phyloP scores from a whole-genome alignment of 2,888 invertebrate species.

The Abrostola triplasia region DNA sequence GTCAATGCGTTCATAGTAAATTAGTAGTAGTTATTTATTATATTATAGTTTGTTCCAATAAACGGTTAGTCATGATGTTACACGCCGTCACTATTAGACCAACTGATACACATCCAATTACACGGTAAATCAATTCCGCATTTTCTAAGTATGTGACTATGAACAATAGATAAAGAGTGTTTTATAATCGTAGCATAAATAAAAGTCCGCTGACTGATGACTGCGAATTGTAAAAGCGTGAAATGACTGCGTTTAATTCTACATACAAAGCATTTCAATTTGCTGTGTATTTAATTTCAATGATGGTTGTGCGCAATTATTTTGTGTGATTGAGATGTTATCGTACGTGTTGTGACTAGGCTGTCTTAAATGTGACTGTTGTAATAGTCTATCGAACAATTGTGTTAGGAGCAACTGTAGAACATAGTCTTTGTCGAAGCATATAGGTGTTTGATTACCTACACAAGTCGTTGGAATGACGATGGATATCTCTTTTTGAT shows the following conservation, averaged over 20 bases:
- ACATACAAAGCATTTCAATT: constrained; percentile 60
- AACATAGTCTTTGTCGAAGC: no score
- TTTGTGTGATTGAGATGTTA: constrained; percentile 59
- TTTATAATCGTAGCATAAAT: constrained; percentile 35
- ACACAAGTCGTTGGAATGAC: neutral
- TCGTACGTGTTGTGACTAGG: constrained; percentile 45
- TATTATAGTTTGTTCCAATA: neutral
- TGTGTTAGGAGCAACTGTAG: constrained; percentile 1
- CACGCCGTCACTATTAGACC: no score
- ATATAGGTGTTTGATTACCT: neutral
- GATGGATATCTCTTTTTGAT: neutral
- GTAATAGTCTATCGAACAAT: constrained; percentile 1
- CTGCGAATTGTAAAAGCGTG: constrained; percentile 50
- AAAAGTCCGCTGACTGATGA: constrained; percentile 20
- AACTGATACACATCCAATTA: constrained; percentile 2
- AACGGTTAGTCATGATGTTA: neutral
- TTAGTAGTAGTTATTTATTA: neutral
- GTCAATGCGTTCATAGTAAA: no score
- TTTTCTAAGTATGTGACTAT: neutral
- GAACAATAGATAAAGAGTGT: constrained; percentile 25
- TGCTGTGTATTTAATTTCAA: constrained; percentile 62
- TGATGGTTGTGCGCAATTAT: constrained; percentile 53
- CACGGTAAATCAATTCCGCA: constrained; percentile 21
- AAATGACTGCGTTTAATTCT: constrained; percentile 52
- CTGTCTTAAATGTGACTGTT: constrained; percentile 10